phyloP scores from a whole-genome alignment of 2,113 vertebrate species.

The Chaetops frenatus region DNA sequence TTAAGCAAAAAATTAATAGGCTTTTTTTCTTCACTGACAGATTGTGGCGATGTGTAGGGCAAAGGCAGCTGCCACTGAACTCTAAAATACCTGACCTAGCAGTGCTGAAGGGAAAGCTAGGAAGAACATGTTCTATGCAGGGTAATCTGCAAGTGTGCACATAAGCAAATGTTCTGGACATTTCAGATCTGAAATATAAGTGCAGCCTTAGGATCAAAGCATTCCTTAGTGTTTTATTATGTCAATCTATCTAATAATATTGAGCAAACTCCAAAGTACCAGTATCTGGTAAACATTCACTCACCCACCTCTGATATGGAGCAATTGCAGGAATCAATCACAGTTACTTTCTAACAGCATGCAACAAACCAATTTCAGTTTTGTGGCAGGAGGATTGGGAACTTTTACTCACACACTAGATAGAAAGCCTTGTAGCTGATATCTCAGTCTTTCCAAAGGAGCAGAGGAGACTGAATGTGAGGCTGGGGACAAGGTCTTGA shows the following conservation, averaged over 20 bases:
- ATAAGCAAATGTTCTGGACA: background rate
- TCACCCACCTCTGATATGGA: slow-evolving; percentile 4
- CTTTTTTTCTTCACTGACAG: background rate
- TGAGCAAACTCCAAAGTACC: slow-evolving; percentile 54
- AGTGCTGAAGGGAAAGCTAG: background rate
- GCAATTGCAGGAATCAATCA: background rate
- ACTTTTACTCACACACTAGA: background rate
- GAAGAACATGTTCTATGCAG: background rate
- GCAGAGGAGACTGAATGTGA: background rate
- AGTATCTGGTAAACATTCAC: slow-evolving; percentile 25
- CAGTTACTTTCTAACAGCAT: background rate
- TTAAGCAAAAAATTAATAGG: background rate
- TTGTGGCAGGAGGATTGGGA: background rate
- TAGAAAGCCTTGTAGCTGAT: background rate
- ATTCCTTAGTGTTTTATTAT: slow-evolving; percentile 11
- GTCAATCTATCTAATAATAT: background rate
- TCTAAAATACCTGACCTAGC: background rate
- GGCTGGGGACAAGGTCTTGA: background rate
- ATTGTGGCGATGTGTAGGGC: background rate
- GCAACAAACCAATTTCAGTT: background rate
- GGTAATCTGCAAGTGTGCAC: background rate
- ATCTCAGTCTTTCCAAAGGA: background rate
- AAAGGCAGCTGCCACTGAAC: background rate
- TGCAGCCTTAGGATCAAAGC: background rate
- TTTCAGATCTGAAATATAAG: background rate